Conservation (phyloP, 2,113 vertebrate species). For the Excalfactoria chinensis region DNA sequence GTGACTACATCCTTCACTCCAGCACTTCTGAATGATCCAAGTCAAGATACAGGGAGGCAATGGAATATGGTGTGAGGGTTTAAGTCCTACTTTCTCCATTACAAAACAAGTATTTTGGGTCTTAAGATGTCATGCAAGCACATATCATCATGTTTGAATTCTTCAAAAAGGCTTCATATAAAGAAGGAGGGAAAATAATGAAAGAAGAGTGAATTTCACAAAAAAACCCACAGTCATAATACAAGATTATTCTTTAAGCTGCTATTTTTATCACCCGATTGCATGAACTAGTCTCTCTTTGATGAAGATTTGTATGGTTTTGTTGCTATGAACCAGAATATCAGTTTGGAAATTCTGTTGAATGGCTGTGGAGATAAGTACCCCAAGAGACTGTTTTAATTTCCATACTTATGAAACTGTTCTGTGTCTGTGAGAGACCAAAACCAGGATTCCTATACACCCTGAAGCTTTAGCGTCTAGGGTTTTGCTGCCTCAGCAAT, state of each 20-base stretch:
- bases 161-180: not conserved
- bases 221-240: not conserved
- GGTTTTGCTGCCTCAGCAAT: not conserved
- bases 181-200: fast-evolving
- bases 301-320: constrained; percentile 1
- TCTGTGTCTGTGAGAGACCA: not conserved
- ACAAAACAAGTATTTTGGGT: not conserved
- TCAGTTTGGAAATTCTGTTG: constrained; percentile 20
- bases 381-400: constrained; percentile 25
- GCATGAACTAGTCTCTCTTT: not conserved
- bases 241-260: not conserved
- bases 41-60: fast-evolving
- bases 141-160: not conserved
- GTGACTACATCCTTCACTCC: not conserved
- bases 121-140: fast-evolving
- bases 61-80: not conserved
- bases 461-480: not conserved
- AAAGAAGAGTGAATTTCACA: not conserved
- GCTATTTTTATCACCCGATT: not conserved
- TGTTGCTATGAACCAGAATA: constrained; percentile 27
- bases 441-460: not conserved
- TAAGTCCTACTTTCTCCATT: not conserved
- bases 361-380: constrained; percentile 11
- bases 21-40: not conserved
- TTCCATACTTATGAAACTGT: constrained; percentile 23